Evolutionary conservation across 2,797 vertebrate species (phyloP), one percentile per base, ranked within the genome.

Genomic region (Sebastes elongatus): DNA sequence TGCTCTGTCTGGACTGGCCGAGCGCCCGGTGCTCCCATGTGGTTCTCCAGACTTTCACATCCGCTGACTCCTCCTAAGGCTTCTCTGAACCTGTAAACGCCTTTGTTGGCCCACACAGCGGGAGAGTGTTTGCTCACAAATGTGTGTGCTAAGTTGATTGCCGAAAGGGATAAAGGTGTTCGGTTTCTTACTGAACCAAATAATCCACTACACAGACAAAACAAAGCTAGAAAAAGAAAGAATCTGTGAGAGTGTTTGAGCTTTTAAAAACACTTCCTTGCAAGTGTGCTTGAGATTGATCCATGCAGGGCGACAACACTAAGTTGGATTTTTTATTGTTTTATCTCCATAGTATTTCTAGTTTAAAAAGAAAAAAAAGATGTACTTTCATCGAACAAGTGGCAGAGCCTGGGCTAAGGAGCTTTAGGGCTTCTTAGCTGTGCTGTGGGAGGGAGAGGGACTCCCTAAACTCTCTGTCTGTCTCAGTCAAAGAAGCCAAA

Each of bases 401-500:
- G 82, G 65, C 74, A 77, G 80, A 77, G 71, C 74, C 57, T 23
- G 62, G 53, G 66, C 62, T 90, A 86, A 88, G 89, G 61, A 85
- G 87, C 86, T 91, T 93, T 91, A 78, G 71, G 74, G 80, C 69
- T 80, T 92, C 82, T 92, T 85, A 84, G 82, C 71, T 53, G 25
- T 84, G 80, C 84, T 88, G 68, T 75, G 61, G 89, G 91, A 86
- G 85, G 86, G 74, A 87, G 74, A 78, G 85, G 82, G 87, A 86
- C 85, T 93, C 81, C 87, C 87, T 85, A 81, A 89, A 94, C 77
- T 82, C 82, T 86, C 76, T 64, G 74, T 75, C 55, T 89, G 56
- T 82, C 86, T 92, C 89, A 89, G 62, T 93, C 92, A 91, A 88
- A 92, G 80, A 86, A 74, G 74, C 69, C 82, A 87, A 86, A 92